Base-by-base conservation (phyloP, 2,888 invertebrate species). In the Fissipunctia ypsillon region DNA sequence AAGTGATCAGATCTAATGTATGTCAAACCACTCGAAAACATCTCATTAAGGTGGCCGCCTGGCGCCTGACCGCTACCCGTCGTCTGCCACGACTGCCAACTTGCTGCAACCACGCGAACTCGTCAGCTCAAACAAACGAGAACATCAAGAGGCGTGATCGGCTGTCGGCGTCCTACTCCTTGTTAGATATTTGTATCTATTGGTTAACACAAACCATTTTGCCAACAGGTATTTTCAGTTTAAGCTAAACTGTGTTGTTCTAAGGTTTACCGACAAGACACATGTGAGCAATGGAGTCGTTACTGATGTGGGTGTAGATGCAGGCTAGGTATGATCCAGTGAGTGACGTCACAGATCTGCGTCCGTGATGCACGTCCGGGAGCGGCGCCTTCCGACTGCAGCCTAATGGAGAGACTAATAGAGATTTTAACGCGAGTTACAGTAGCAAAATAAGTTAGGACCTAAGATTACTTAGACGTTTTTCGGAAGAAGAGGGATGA, bases 391-490 rank as follows among this genome's bases (percentile, higher is more conserved):
- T 66, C 52, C 52, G 76, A 28, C 73, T 77, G 84, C 65, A 12
- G 22, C 31, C 25, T 77, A 84, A n/a, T n/a, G n/a, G 81, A 61
- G 41, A 69, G 72, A 83, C 60, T 77, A 72, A 84, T 82, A 69
- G 54, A 64, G 68, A 52, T 70, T 54, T 71, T 68, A 69, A 64
- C 61, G 56, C 66, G 45, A 60, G 38, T 54, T 52, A 43, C 50
- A 14, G 50, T 9, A 16, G 50, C 45, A 10, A 48, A 70, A 57
- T 43, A 56, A 69, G 57, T 35, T 68, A n/a, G 31, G 31, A 64
- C 38, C 38, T 74, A 35, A 69, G n/a, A 63, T 60, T n/a, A n/a
- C n/a, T n/a, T 50, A 54, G 14, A 43, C n/a, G 65, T 65, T 65
- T 60, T 79, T 64, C 25, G 14, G 19, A 14, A 31, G 28, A 73